Percentiles rank a stretch among this genome's conserved stretches.
Evolutionary conservation across 2,888 invertebrate species (phyloP).

Genomic region (Drosophila pegasa): DNA sequence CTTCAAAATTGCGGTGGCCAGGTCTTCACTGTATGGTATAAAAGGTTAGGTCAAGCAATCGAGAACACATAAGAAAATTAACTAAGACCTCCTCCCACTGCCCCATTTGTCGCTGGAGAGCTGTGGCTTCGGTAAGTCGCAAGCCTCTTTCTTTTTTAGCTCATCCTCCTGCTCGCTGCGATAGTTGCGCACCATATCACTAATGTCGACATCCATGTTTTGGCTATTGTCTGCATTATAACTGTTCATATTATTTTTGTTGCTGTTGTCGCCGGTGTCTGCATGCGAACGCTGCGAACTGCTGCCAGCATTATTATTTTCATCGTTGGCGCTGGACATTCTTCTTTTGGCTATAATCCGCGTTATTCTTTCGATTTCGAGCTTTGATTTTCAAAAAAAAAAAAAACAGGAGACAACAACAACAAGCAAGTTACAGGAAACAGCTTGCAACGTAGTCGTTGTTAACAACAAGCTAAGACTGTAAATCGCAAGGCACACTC

Average conservation of each 20-base stretch:
- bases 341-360: background rate
- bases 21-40: constrained; percentile 89
- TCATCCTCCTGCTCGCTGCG: constrained; percentile 54
- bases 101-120: constrained; percentile 62
- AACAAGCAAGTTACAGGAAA: constrained; percentile 2
- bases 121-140: constrained; percentile 15
- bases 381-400: constrained; percentile 1
- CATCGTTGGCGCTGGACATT: constrained; percentile 66
- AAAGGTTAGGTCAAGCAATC: constrained; percentile 7
- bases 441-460: constrained; percentile 1
- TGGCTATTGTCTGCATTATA: constrained; percentile 30
- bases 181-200: constrained; percentile 57
- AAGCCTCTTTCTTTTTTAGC: constrained; percentile 33
- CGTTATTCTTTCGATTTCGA: background rate
- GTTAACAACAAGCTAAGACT: constrained; percentile 3
- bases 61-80: background rate
- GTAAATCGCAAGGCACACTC: constrained; percentile 20
- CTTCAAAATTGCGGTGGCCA: constrained; percentile 99
- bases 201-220: constrained; percentile 40
- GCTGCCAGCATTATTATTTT: constrained; percentile 23
- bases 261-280: constrained; percentile 23
- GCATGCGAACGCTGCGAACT: constrained; percentile 30
- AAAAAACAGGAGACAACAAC: constrained; percentile 3
- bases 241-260: constrained; percentile 5
- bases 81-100: background rate